These are phyloP conservation scores for Canis aureus DNA, from an alignment of 2,113 vertebrate genomes.

Conservation along the genomic window DNA sequence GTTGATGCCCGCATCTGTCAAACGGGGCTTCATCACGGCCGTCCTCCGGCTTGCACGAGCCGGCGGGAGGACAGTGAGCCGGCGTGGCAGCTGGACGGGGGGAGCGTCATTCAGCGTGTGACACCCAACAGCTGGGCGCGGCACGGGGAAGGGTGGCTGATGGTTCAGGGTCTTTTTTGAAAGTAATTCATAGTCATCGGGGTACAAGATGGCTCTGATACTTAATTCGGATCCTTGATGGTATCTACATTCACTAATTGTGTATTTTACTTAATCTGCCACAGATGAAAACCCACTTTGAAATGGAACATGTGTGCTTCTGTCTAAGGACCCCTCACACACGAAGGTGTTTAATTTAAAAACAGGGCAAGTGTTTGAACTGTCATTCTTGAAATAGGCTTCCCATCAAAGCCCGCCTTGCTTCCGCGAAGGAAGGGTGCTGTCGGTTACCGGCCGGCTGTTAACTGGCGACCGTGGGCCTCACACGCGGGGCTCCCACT, in stretches of 20 bases:
- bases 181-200: conserved; percentile 79
- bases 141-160: conserved; percentile 73
- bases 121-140: conserved; percentile 81
- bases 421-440: conserved; percentile 36
- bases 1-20: conserved; percentile 86
- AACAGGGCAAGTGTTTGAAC: conserved; percentile 81
- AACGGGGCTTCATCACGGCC: conserved; percentile 74
- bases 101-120: conserved; percentile 67
- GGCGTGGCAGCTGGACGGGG: conserved; percentile 81
- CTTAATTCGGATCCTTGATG: conserved; percentile 81
- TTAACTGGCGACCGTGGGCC: conserved; percentile 60
- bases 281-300: conserved; percentile 78
- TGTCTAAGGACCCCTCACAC: conserved; percentile 79
- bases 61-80: conserved; percentile 80
- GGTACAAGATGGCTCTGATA: conserved; percentile 79
- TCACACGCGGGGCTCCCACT: not conserved
- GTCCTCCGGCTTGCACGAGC: conserved; percentile 77
- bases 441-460: conserved; percentile 30
- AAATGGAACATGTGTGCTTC: conserved; percentile 68
- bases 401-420: conserved; percentile 22
- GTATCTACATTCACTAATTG: conserved; percentile 85
- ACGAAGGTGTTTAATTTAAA: conserved; percentile 75
- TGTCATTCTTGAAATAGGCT: conserved; percentile 77
- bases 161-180: conserved; percentile 72
- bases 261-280: conserved; percentile 84